A percentile compares a stretch with the other conserved stretches of the same genome.
phyloP scores from a whole-genome alignment of 2,888 invertebrate genomes.

The Ophioninae sp. region DNA sequence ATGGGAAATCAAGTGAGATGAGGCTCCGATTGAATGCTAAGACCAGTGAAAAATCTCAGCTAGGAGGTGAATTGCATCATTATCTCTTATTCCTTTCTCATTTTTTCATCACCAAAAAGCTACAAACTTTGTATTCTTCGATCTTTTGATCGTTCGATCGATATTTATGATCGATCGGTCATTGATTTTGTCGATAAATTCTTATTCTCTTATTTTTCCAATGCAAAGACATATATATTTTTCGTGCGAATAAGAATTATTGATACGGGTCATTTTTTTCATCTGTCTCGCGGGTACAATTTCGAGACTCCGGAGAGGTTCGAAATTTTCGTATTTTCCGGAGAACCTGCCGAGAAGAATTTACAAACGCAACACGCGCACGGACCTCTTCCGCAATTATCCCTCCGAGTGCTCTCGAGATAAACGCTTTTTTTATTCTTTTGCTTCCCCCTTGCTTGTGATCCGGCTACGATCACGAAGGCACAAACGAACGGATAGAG shows the following conservation, averaged over 20 bases:
- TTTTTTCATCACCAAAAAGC: not conserved
- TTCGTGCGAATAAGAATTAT: conserved; percentile 55
- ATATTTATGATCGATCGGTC: conserved; percentile 35
- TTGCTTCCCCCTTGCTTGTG: conserved; percentile 41
- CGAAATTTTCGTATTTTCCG: conserved; percentile 28
- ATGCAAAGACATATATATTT: conserved; percentile 35
- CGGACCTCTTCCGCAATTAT: conserved; percentile 43
- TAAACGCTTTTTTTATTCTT: conserved; percentile 34
- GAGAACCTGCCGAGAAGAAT: conserved; percentile 54
- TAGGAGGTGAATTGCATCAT: conserved; percentile 38
- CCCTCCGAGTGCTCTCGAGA: conserved; percentile 60
- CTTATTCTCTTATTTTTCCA: conserved; percentile 16
- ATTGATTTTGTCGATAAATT: conserved; percentile 47
- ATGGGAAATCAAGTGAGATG: conserved; percentile 32
- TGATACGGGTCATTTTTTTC: conserved; percentile 46
- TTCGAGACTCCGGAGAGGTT: conserved; percentile 54
- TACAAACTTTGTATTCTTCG: not conserved
- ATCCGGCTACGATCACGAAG: conserved; percentile 29
- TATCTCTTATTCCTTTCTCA: conserved; percentile 4
- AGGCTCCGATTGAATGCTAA: conserved; percentile 50
- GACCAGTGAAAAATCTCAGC: conserved; percentile 43
- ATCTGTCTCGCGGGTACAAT: conserved; percentile 59
- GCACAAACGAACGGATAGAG: conserved; percentile 49
- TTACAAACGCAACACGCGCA: conserved; percentile 49
- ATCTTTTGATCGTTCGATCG: not conserved